These are phyloP conservation scores for Odobenus rosmarus DNA, from an alignment of 2,113 vertebrate genomes.

Conservation along the genomic window DNA sequence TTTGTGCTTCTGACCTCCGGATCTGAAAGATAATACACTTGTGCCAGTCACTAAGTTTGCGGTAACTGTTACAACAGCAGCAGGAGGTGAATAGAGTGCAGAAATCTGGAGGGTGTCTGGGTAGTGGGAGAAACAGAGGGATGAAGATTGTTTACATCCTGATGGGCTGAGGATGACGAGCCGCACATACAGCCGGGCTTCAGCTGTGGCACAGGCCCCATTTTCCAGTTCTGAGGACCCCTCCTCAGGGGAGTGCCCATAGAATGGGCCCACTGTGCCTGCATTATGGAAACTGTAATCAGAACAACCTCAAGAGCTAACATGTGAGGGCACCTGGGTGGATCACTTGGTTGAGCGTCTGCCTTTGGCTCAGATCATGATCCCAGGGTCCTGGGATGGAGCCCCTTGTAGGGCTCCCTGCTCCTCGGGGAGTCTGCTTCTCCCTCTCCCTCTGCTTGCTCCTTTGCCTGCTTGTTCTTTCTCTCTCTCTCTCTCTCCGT, in stretches of 20 bases:
- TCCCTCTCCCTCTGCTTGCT: too few species aligned
- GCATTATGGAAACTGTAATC: neutral
- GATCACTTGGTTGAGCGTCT: too few species aligned
- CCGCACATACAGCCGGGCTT: neutral
- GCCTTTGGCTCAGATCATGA: too few species aligned
- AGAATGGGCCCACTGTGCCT: rapidly evolving
- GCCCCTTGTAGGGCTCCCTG: too few species aligned
- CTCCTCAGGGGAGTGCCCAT: neutral
- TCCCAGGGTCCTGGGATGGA: too few species aligned
- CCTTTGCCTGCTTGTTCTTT: too few species aligned
- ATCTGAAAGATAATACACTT: neutral
- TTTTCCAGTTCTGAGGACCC: neutral
- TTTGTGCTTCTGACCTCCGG: neutral
- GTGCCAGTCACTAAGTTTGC: neutral
- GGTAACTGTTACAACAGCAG: neutral
- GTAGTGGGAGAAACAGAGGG: neutral
- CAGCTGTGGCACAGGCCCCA: neutral
- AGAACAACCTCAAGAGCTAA: neutral
- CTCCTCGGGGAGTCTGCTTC: too few species aligned
- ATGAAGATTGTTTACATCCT: neutral
- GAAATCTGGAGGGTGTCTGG: neutral
- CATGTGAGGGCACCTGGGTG: too few species aligned
- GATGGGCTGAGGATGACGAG: neutral
- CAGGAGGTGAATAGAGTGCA: neutral
- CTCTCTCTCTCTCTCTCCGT: too few species aligned